Evolutionary conservation across 2,113 vertebrate species (phyloP).

Genomic region (Vulpes vulpes): DNA sequence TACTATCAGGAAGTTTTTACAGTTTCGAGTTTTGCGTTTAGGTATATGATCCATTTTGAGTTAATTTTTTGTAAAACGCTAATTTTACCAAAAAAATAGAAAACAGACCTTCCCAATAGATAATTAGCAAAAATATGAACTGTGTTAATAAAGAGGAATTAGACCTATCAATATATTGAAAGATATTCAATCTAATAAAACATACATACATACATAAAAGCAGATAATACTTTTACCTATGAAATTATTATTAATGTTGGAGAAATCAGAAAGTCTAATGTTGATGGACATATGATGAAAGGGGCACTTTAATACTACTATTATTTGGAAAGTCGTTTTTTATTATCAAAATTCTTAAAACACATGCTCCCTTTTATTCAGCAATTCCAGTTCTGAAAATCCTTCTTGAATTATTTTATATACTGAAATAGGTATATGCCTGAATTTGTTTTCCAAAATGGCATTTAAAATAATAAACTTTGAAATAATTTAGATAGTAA

Average conservation of each 20-base stretch:
- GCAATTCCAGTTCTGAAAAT: background rate
- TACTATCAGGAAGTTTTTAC: background rate
- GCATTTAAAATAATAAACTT: constrained; percentile 34
- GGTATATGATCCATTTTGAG: background rate
- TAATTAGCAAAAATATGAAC: background rate
- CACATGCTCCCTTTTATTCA: background rate
- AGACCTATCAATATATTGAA: background rate
- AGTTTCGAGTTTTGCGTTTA: background rate
- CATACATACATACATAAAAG: background rate
- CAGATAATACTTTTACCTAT: background rate
- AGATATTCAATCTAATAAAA: background rate
- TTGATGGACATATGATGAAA: background rate
- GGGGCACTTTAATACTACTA: background rate
- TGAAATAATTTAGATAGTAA: background rate
- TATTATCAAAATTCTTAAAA: constrained; percentile 2
- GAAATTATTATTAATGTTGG: background rate
- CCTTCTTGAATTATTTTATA: background rate
- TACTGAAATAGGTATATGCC: background rate
- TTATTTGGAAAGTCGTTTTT: constrained; percentile 1
- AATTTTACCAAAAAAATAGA: constrained; percentile 5
- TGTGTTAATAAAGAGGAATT: background rate
- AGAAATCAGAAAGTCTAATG: background rate
- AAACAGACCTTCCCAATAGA: background rate
- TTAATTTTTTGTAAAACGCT: background rate
- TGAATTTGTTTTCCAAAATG: background rate